phyloP scores from a whole-genome alignment of 2,113 vertebrate species.

The Andinoacara biseriatus region DNA sequence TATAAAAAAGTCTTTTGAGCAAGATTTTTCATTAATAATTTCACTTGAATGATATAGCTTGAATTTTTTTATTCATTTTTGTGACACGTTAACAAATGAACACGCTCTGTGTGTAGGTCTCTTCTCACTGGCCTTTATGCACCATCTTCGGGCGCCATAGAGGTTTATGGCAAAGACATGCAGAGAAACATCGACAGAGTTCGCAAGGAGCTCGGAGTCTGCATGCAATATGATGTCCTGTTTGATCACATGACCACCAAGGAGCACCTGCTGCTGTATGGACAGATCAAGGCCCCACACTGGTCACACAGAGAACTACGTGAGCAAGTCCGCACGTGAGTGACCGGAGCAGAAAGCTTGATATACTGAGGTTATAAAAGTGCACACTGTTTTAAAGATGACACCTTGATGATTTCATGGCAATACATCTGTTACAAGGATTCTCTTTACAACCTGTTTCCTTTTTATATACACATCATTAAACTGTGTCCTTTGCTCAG shows the following conservation, averaged over 20 bases:
- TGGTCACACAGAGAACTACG: slow-evolving; percentile 85
- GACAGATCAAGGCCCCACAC: slow-evolving; percentile 92
- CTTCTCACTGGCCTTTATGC: slow-evolving; percentile 92
- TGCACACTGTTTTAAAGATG: background rate
- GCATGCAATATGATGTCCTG: slow-evolving; percentile 96
- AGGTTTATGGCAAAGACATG: slow-evolving; percentile 92
- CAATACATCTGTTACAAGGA: background rate
- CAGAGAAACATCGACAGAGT: slow-evolving; percentile 81
- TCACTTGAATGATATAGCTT: background rate
- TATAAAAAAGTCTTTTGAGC: background rate
- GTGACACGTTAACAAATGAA: background rate
- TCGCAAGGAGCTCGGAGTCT: slow-evolving; percentile 90
- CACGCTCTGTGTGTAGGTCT: slow-evolving; percentile 80
- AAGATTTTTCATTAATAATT: background rate
- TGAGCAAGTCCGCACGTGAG: slow-evolving; percentile 89
- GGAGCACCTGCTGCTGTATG: slow-evolving; percentile 92
- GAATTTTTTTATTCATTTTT: background rate
- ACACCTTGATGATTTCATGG: slow-evolving; percentile 1
- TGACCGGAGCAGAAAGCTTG: background rate
- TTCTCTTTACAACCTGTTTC: slow-evolving; percentile 12
- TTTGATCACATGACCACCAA: slow-evolving; percentile 93
- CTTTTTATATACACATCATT: slow-evolving; percentile 6
- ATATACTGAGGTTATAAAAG: background rate
- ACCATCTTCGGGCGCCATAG: slow-evolving; percentile 87
- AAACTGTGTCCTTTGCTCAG: background rate